Percentiles rank a stretch among this genome's conserved stretches.
These are phyloP conservation scores for Oxytorus armatus DNA, from an alignment of 2,888 invertebrate species.

Conservation along the genomic window DNA sequence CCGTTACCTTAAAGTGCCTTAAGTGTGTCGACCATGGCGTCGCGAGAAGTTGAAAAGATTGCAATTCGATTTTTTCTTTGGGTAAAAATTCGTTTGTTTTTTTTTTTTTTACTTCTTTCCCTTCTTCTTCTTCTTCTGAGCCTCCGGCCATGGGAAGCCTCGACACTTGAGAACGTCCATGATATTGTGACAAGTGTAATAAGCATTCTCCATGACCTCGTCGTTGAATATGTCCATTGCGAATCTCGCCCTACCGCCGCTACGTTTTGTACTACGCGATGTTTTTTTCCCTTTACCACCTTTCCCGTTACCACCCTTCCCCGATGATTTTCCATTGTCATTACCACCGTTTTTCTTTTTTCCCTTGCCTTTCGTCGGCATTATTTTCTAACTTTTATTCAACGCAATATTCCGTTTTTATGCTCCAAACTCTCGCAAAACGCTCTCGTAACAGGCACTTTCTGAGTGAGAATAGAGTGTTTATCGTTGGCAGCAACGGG, in stretches of 20 bases:
- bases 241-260: conserved; percentile 88
- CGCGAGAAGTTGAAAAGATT: not conserved
- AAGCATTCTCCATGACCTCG: conserved; percentile 97
- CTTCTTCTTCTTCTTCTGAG: conserved; percentile 94
- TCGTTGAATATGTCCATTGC: conserved; percentile 95
- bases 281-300: conserved; percentile 83
- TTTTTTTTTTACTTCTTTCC: conserved; percentile 86
- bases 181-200: conserved; percentile 96
- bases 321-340: conserved; percentile 85
- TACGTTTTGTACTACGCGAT: conserved; percentile 85
- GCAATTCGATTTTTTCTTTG: not conserved
- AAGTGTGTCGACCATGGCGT: too few species aligned
- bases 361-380: conserved; percentile 69
- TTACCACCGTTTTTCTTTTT: conserved; percentile 76
- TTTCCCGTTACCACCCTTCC: too few species aligned
- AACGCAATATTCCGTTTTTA: not conserved
- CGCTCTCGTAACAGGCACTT: too few species aligned
- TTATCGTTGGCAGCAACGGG: too few species aligned
- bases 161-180: conserved; percentile 94
- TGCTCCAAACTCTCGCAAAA: too few species aligned
- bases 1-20: too few species aligned
- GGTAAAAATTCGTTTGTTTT: not conserved
- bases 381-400: conserved; percentile 32
- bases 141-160: conserved; percentile 96
- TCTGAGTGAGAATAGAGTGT: too few species aligned